Evolutionary conservation across 2,888 invertebrate species (phyloP).

Genomic region (Nephrotoma appendiculata): DNA sequence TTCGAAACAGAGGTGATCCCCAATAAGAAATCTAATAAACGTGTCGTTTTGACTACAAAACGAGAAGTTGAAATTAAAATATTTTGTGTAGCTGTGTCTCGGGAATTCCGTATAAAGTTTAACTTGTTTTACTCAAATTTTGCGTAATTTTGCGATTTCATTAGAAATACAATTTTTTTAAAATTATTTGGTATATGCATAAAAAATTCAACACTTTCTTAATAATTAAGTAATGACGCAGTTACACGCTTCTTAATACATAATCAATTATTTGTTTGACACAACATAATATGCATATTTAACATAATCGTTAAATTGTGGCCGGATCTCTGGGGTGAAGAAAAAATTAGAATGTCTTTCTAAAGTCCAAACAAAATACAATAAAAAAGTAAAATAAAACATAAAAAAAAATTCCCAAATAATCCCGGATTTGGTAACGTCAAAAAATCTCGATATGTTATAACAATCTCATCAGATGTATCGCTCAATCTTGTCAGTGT

Average conservation of each 20-base stretch:
- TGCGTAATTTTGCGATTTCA: too few species aligned
- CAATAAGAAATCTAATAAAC: too few species aligned
- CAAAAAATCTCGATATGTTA: not conserved
- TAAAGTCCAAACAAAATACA: not conserved
- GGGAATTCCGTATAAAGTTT: too few species aligned
- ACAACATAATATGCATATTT: not conserved
- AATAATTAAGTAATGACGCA: not conserved
- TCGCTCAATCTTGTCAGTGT: not conserved
- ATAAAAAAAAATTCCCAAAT: not conserved
- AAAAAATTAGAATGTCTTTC: not conserved
- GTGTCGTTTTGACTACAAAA: too few species aligned
- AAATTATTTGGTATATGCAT: not conserved
- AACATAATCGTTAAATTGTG: not conserved
- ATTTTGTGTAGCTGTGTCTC: too few species aligned
- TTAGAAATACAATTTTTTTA: too few species aligned
- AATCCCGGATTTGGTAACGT: not conserved
- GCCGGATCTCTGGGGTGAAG: not conserved
- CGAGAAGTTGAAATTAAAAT: too few species aligned
- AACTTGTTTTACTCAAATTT: too few species aligned
- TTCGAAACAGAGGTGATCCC: too few species aligned
- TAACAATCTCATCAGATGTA: not conserved
- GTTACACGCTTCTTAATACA: not conserved
- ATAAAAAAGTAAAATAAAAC: not conserved
- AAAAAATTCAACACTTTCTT: not conserved
- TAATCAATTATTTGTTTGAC: not conserved